Evolutionary conservation across 2,113 vertebrate genomes (phyloP), one percentile per base, ranked within the genome.

Genomic region (Heterocephalus glaber): DNA sequence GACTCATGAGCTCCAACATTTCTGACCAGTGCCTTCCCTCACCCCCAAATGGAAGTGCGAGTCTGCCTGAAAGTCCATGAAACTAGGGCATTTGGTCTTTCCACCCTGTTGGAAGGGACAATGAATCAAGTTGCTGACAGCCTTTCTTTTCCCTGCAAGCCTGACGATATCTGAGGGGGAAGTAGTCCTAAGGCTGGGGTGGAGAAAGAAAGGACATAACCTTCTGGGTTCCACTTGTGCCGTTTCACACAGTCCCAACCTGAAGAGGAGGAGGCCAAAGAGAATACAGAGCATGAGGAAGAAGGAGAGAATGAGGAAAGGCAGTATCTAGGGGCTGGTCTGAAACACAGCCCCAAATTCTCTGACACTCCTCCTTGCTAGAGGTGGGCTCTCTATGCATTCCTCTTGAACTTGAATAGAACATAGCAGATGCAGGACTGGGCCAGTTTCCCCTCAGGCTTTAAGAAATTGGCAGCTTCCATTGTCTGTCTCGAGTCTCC

Each of bases 1-100:
- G 24, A 68, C n/a, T 60, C 2, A 0, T 0, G 0, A 9, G 24
- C 81, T 26, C 84, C 7, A 0, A 2, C 11, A 2, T 11, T 7
- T 44, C 41, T 41, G 12, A 9, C 5, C n/a, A 0, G 2, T 3
- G 2, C 26, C 2, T 19, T 47, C 47, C 1, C 76, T 24, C 16
- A 54, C 4, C 47, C 56, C 35, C n/a, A 2, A 2, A 14, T 5
- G 4, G 44, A 52, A 47, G 20, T 8, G 33, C 2, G 7, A 7
- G 17, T 12, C 17, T 22, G 56, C 52, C 28, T 17, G 38, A 22
- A 52, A n/a, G 26, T 13, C 83, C 84, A 33, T 28, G 56, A 38
- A 86, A 56, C 4, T 7, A 61, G 4, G 14, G 17, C 33, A 5
- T 16, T 68, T 60, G 10, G 47, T 70, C 52, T 49, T 30, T n/a